Evolutionary conservation across 2,113 vertebrate species (phyloP), one percentile per base, ranked within the genome.

Genomic region (Cephalopterus ornatus): DNA sequence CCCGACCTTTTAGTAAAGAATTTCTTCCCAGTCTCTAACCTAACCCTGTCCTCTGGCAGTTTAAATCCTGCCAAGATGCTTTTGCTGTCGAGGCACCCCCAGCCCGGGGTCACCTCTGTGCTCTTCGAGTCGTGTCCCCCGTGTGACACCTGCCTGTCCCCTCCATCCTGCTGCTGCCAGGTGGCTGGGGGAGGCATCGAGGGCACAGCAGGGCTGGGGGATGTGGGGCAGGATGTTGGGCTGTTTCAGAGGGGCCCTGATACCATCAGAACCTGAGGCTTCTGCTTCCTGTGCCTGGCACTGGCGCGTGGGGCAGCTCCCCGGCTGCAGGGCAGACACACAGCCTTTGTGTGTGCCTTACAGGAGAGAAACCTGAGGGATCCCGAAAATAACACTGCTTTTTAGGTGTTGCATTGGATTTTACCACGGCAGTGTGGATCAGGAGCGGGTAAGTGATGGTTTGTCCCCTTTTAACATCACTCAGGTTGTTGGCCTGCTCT

Each of bases 71-170:
- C 32, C 0, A 1, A 30, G 65, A 26, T 53, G 52, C 59, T 53
- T 27, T 14, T 16, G 26, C 26, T 52, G 26, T 52, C 26, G 26
- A 49, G 47, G n/a, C n/a, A 15, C 53, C 47, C 39, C 24, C n/a
- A 9, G 14, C 13, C 53, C 12, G 26, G 26, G 17, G 32, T 9
- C 59, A 6, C 24, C 33, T 85, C 58, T 5, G 1, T 7, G 9
- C 74, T n/a, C 44, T 30, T 14, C n/a, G 19, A 13, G 63, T 17
- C 9, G 28, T 5, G 14, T 22, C 22, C 4, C 21, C 9, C 0
- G 0, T 3, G 5, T 41, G n/a, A 3, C 4, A 1, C 42, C 66
- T 15, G 46, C 26, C 63, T 56, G 49, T 18, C 39, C 63, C 35
- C 32, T 47, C 26, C 4, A 4, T 47, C 56, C 39, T 2, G 2